Conservation (phyloP, 2,113 vertebrate genomes). For the Ploceus nigricollis region DNA sequence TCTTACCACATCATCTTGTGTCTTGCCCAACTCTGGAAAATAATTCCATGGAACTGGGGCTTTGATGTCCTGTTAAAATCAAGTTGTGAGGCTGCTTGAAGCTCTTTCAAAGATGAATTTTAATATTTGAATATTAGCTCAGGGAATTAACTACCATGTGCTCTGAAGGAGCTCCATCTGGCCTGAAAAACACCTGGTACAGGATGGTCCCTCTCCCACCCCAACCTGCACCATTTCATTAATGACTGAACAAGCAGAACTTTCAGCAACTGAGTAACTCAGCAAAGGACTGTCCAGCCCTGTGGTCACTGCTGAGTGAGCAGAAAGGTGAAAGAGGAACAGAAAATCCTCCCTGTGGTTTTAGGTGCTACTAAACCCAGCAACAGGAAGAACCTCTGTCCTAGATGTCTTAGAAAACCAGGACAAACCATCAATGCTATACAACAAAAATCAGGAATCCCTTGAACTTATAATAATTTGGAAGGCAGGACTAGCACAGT, state of each 20-base stretch:
- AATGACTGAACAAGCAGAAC: not conserved
- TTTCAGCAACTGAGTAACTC: not conserved
- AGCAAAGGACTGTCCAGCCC: not conserved
- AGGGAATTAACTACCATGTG: not conserved
- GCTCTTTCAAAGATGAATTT: not conserved
- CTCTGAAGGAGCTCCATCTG: not conserved
- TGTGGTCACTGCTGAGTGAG: not conserved
- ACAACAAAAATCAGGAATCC: not conserved
- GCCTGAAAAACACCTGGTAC: not conserved
- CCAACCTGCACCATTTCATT: not conserved
- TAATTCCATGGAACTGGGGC: not conserved
- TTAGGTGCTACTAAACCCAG: not conserved
- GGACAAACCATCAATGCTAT: not conserved
- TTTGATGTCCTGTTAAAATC: not conserved
- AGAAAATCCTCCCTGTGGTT: not conserved
- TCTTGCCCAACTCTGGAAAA: constrained; percentile 25
- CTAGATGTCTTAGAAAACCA: not conserved
- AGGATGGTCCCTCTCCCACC: not conserved
- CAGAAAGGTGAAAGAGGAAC: not conserved
- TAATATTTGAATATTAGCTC: not conserved
- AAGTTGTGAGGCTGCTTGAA: not conserved
- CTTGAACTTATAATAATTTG: not conserved
- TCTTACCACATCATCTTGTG: not conserved
- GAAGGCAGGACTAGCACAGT: not conserved
- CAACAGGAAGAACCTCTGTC: not conserved